Conservation (phyloP, 2,113 vertebrate species). For the Redunca redunca region DNA sequence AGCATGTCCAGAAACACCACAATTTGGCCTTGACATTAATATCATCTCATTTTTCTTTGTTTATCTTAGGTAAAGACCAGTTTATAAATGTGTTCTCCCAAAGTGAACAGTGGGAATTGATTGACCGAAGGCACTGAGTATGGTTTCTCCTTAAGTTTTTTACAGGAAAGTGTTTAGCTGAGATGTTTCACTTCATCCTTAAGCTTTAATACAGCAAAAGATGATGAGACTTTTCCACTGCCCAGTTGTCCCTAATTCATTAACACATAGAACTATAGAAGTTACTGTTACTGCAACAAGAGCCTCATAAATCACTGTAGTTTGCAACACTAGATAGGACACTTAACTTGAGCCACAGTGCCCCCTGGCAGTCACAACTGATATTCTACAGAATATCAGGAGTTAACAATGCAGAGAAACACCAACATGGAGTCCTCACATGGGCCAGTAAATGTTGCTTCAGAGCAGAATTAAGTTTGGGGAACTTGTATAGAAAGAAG, state of each 20-base stretch:
- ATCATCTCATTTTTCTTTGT: background rate
- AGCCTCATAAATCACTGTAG: background rate
- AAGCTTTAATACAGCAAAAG: background rate
- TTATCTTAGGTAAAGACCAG: background rate
- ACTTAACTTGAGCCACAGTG: background rate
- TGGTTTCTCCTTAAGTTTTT: background rate
- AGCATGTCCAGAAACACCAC: background rate
- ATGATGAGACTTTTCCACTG: background rate
- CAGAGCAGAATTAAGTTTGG: conserved; percentile 1
- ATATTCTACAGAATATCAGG: background rate
- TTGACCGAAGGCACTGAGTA: background rate
- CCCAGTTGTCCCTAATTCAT: background rate
- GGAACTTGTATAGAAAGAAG: background rate
- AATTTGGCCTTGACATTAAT: background rate
- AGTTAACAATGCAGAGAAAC: background rate
- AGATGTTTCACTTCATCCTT: background rate
- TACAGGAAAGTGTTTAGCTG: background rate
- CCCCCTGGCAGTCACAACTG: background rate
- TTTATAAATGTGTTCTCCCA: background rate
- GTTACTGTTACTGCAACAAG: background rate
- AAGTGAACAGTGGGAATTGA: background rate
- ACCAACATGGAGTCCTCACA: background rate
- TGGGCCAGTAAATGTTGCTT: background rate
- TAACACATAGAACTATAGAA: background rate
- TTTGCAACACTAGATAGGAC: background rate